Evolutionary conservation across 2,888 invertebrate species (phyloP).

Genomic region (Diogma glabrata): DNA sequence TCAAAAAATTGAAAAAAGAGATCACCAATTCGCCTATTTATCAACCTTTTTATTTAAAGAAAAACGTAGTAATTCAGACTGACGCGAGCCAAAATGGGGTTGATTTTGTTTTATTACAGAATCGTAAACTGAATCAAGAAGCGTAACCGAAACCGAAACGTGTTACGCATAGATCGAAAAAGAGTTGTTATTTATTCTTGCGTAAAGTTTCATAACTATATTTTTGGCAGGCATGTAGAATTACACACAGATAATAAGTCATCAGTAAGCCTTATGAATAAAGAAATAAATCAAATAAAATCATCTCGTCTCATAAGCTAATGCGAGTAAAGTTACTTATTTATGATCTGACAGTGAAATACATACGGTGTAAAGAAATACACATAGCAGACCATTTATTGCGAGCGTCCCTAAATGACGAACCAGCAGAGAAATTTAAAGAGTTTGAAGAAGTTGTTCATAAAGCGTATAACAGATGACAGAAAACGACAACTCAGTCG

Average conservation of each 20-base stretch:
- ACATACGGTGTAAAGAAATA: constrained; percentile 19
- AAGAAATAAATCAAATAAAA: constrained; percentile 18
- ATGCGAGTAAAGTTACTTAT: constrained; percentile 21
- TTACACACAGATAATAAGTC: constrained; percentile 15
- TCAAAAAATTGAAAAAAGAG: constrained; percentile 10
- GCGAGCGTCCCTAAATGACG: constrained; percentile 12
- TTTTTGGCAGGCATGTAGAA: constrained; percentile 17
- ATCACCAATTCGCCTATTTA: constrained; percentile 12
- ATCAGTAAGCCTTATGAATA: constrained; percentile 18
- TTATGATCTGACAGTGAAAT: constrained; percentile 19
- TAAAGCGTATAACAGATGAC: not conserved
- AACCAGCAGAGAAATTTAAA: constrained; percentile 10
- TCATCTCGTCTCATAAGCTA: constrained; percentile 20
- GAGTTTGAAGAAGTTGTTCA: constrained; percentile 13
- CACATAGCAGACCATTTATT: constrained; percentile 19
- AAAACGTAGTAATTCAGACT: constrained; percentile 10
- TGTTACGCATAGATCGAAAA: constrained; percentile 19
- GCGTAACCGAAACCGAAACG: constrained; percentile 21
- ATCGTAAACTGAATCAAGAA: constrained; percentile 19
- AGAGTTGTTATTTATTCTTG: constrained; percentile 16
- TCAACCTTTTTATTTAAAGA: not conserved
- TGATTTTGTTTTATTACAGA: constrained; percentile 15
- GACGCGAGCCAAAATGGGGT: constrained; percentile 15
- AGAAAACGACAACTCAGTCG: not conserved
- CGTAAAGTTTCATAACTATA: constrained; percentile 20